phyloP scores from a whole-genome alignment of 2,888 invertebrate genomes.

The Rhyacophila evoluta region DNA sequence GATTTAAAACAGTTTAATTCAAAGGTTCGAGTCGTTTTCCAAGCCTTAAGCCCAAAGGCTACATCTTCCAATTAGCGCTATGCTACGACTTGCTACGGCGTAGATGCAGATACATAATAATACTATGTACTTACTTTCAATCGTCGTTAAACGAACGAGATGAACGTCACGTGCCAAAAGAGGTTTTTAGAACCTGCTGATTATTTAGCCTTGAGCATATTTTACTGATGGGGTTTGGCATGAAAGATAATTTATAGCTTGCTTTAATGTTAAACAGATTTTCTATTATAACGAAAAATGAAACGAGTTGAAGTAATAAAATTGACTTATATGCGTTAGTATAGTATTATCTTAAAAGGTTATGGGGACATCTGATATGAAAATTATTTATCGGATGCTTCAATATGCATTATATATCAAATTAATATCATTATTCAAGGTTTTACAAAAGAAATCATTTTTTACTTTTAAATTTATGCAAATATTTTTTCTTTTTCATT shows the following conservation, averaged over 20 bases:
- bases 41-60: background rate
- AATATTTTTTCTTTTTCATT: too few species aligned
- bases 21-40: background rate
- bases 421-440: too few species aligned
- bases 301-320: too few species aligned
- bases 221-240: conserved; percentile 8
- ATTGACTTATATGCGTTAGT: too few species aligned
- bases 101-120: background rate
- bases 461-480: too few species aligned
- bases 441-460: too few species aligned
- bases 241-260: background rate
- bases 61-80: conserved; percentile 9
- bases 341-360: too few species aligned
- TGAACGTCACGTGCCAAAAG: conserved; percentile 13
- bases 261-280: too few species aligned
- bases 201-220: background rate
- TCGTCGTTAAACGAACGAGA: conserved; percentile 8
- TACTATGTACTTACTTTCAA: background rate
- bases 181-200: background rate
- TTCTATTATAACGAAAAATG: too few species aligned
- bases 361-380: too few species aligned
- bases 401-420: too few species aligned
- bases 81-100: background rate
- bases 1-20: background rate
- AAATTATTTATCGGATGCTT: too few species aligned